Percentiles rank a stretch among this genome's conserved stretches.
Conservation (phyloP, 2,113 vertebrate genomes). For the Alexandromys fortis region DNA sequence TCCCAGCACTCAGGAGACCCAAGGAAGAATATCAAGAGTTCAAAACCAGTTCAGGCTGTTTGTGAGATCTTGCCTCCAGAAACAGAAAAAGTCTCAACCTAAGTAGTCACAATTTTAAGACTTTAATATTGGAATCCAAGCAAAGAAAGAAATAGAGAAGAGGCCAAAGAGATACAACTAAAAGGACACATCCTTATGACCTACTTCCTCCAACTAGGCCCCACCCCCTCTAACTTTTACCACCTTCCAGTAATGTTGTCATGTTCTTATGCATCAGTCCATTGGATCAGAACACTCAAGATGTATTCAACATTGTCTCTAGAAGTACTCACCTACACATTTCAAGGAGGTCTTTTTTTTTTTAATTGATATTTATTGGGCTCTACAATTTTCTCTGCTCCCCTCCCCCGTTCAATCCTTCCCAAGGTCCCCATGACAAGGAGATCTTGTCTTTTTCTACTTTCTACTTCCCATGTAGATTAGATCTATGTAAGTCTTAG, state of each 20-base stretch:
- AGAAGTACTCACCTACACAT: not conserved
- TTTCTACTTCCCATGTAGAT: too few relatives aligned
- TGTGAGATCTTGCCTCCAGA: not conserved
- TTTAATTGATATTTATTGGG: too few relatives aligned
- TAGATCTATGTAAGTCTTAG: too few relatives aligned
- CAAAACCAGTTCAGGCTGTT: not conserved
- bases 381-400: too few relatives aligned
- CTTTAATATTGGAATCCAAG: not conserved
- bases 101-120: not conserved
- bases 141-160: not conserved
- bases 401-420: too few relatives aligned
- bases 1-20: not conserved
- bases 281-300: not conserved
- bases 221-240: not conserved
- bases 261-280: not conserved
- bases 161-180: not conserved
- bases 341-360: not conserved
- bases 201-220: not conserved
- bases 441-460: too few relatives aligned
- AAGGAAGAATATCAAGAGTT: not conserved
- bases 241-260: not conserved
- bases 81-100: not conserved
- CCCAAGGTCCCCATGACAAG: too few relatives aligned
- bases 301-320: not conserved
- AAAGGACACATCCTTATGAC: not conserved